Base-by-base conservation (phyloP, 2,797 vertebrate genomes). In the Amniataba percoides region DNA sequence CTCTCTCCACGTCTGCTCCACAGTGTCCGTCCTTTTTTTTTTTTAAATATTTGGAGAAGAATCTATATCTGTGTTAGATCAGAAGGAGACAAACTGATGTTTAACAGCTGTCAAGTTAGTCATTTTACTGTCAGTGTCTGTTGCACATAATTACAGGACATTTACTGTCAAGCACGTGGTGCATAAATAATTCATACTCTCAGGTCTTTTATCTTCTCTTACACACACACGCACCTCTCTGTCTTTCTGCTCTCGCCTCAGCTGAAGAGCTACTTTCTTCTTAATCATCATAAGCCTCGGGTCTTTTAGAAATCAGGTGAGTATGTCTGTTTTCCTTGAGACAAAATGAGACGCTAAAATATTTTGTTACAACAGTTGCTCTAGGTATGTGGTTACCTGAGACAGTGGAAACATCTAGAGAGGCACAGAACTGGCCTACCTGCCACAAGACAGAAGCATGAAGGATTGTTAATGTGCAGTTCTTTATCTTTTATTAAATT, bases 151-250 rank as follows among this genome's bases (percentile, higher is more conserved):
- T 56, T 70, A 63, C 4, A 42, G 51, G 34, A 67, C 34, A 39
- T 70, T 40, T 55, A 53, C 42, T 49, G 55, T 55, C 61, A 53
- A 69, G 58, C 83, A 86, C 23, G 48, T 84, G 85, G 78, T 71
- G 7, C 11, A 78, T 94, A 5, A 88, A 94, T 94, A 85, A 94
- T 94, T 94, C 55, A 94, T 9, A 69, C n/a, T 19, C 3, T 40
- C 60, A 62, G 83, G 79, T 90, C 87, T 82, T 52, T 78, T 78
- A 86, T 72, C 76, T 78, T 82, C 77, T 83, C 81, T 61, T 66
- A 36, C 39, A 75, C 55, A 60, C 70, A 76, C 77, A 61, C 63
- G 39, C 58, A 18, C 40, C 16, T 25, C 36, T 62, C 42, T 1
- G 31, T 53, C 72, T 43, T 68, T 75, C 66, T 83, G 53, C 59